Base-by-base conservation (phyloP, 2,113 vertebrate species). In the Recurvirostra avosetta region DNA sequence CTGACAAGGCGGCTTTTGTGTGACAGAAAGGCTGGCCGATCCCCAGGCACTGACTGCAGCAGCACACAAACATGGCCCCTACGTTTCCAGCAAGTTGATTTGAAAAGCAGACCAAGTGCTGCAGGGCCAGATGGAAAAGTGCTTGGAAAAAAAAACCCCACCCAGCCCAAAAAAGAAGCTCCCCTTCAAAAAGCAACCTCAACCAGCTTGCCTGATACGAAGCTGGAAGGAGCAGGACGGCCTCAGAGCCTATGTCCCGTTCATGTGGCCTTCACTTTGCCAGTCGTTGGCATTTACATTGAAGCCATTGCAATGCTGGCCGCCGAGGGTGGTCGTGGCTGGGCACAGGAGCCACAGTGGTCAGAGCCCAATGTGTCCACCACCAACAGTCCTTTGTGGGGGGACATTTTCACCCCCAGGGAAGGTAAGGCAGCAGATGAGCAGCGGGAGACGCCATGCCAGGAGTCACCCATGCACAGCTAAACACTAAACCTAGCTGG, bases 311-410 rank as follows among this genome's bases (percentile, higher is more conserved):
- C 18, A 20, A 3, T 12, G 62, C 65, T 56, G 74, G 41, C 50
- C 6, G 8, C 53, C 4, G 13, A 49, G 59, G 26, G 6, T 0
- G 0, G 36, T 12, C 4, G 1, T 38, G 38, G 16, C 53, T 56
- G 41, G 56, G 53, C 29, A 15, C 27, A 36, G 22, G 53, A 73
- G 63, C 43, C 38, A 32, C 16, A 8, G 36, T 12, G 22, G 41
- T 30, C 55, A 27, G 49, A 78, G n/a, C 43, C 45, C 19, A 58
- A 18, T 8, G 9, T 8, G 40, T 16, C 52, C 4, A 1, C 34
- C 38, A 29, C 32, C 80, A 50, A 2, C 8, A 6, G 25, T 55
- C 26, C 49, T 88, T 45, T 45, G 12, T 4, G 12, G 62, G 43
- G 36, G 19, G 6, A 65, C 6, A 6, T 55, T 74, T 63, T n/a